phyloP scores from a whole-genome alignment of 1,140 invertebrate genomes.

The Matsumurasca onukii region DNA sequence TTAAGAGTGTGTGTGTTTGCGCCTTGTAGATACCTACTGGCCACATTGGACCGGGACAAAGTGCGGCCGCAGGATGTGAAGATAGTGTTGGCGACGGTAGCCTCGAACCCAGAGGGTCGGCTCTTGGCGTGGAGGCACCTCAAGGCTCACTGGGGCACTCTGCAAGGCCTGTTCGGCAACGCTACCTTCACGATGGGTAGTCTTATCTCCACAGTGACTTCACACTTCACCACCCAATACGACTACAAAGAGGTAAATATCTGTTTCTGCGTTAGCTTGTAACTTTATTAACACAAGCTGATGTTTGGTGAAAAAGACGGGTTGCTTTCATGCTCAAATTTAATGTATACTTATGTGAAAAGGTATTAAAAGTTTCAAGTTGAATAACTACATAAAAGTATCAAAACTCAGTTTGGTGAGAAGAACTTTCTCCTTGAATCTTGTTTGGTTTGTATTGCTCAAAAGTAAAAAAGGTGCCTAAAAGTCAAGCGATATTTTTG shows the following conservation, averaged over 20 bases:
- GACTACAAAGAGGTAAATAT: constrained; percentile 66
- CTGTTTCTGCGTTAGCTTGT: background rate
- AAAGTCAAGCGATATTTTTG: too few species aligned
- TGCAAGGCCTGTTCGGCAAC: constrained; percentile 65
- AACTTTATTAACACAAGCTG: constrained; percentile 19
- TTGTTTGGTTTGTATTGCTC: too few species aligned
- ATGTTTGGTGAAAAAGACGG: too few species aligned
- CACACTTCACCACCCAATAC: constrained; percentile 68
- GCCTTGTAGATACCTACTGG: constrained; percentile 58
- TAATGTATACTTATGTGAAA: too few species aligned
- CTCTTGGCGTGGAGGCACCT: constrained; percentile 76
- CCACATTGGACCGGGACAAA: constrained; percentile 61
- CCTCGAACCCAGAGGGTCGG: constrained; percentile 68
- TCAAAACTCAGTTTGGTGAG: too few species aligned
- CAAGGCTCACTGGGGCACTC: constrained; percentile 67
- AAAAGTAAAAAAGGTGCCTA: too few species aligned
- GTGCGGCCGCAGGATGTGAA: constrained; percentile 70
- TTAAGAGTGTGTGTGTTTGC: background rate
- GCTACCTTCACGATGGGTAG: constrained; percentile 66
- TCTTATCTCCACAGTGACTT: constrained; percentile 67
- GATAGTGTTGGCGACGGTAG: constrained; percentile 64
- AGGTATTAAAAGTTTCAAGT: too few species aligned
- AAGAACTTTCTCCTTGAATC: too few species aligned
- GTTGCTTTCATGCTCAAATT: too few species aligned
- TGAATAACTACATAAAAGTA: too few species aligned